Evolutionary conservation across 2,113 vertebrate genomes (phyloP).

Genomic region (Macroglossus sobrinus): DNA sequence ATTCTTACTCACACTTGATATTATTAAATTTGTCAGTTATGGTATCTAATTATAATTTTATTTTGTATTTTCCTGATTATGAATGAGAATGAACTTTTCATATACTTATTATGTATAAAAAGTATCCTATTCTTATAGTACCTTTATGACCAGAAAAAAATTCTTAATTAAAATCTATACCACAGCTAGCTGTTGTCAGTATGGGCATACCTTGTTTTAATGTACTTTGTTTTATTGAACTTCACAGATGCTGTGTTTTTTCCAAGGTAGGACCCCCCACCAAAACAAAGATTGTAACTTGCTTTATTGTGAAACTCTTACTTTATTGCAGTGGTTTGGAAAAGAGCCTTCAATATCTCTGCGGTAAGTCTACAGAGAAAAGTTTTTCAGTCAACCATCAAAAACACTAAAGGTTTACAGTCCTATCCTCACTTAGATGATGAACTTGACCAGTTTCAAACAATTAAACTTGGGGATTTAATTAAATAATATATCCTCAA

Average conservation of each 20-base stretch:
- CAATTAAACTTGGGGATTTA: not conserved
- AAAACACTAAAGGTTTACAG: not conserved
- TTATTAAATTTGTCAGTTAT: not conserved
- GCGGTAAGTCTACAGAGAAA: not conserved
- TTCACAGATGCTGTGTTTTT: not conserved
- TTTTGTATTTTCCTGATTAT: constrained; percentile 18
- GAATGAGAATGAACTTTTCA: not conserved
- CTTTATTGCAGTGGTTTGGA: not conserved
- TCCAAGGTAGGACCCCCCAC: not conserved
- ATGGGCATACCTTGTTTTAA: not conserved
- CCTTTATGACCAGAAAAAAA: constrained; percentile 15
- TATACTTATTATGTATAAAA: not conserved
- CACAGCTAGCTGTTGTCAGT: not conserved
- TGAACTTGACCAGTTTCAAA: not conserved
- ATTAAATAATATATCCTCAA: not conserved
- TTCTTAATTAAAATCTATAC: not conserved
- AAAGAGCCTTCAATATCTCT: not conserved
- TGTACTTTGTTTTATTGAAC: not conserved
- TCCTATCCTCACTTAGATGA: not conserved
- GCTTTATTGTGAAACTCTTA: not conserved
- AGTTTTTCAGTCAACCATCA: not conserved
- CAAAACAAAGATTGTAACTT: not conserved
- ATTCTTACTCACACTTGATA: not conserved
- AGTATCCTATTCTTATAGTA: not conserved
- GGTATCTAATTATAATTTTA: not conserved